These are phyloP conservation scores for Trachelus iudaicus DNA, from an alignment of 2,888 invertebrate genomes.

Conservation along the genomic window DNA sequence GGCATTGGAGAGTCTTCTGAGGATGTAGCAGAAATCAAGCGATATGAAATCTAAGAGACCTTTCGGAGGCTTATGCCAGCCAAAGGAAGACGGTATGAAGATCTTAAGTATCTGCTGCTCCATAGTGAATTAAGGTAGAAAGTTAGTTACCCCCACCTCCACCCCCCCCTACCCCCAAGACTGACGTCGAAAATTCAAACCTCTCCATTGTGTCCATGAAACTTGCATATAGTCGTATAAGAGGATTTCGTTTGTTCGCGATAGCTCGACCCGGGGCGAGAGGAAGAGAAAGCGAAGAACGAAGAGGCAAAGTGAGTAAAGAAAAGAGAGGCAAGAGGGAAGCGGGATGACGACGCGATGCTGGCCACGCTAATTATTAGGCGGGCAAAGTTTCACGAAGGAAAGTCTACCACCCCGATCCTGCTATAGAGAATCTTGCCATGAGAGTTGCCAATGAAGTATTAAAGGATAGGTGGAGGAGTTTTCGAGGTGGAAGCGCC, in stretches of 20 bases:
- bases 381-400: background rate
- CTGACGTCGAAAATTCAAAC: conserved; percentile 5
- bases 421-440: background rate
- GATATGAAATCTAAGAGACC: background rate
- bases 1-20: background rate
- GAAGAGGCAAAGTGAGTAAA: background rate
- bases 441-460: background rate
- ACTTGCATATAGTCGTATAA: conserved; percentile 17
- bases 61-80: background rate
- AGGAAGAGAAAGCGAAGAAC: background rate
- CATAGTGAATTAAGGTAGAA: conserved; percentile 9
- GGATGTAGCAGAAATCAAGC: background rate
- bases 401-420: background rate
- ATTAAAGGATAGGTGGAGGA: background rate
- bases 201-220: conserved; percentile 8
- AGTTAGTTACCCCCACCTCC: conserved; percentile 7
- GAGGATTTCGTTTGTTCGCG: conserved; percentile 16
- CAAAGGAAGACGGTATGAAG: background rate
- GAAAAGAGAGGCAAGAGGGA: background rate
- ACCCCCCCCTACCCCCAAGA: background rate
- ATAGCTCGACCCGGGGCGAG: background rate
- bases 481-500: background rate
- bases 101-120: background rate
- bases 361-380: background rate
- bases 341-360: background rate